Percentiles rank a stretch among this genome's conserved stretches.
Evolutionary conservation across 2,888 invertebrate species (phyloP).

Genomic region (Lithosia quadra): DNA sequence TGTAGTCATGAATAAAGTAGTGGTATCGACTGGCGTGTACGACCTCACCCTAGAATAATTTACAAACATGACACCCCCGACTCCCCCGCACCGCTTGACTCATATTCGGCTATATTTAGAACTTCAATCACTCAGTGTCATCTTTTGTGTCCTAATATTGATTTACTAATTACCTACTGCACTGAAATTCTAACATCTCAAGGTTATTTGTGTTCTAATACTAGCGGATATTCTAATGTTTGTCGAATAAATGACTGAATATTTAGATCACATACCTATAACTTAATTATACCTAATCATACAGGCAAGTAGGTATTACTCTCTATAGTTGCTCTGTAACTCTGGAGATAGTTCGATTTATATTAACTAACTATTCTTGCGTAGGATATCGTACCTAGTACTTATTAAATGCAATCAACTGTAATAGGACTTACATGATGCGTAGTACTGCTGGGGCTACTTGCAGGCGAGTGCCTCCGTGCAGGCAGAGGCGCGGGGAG

Average conservation of each 20-base stretch:
- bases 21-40: constrained; percentile 77
- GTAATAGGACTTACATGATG: constrained; percentile 87
- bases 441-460: constrained; percentile 93
- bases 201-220: neutral
- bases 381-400: constrained; percentile 21
- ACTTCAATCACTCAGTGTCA: constrained; percentile 51
- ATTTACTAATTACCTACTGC: constrained; percentile 43
- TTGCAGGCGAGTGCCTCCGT: constrained; percentile 89
- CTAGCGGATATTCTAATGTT: neutral
- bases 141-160: constrained; percentile 50
- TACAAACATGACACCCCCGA: constrained; percentile 70
- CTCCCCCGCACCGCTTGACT: constrained; percentile 37
- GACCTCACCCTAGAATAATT: constrained; percentile 80
- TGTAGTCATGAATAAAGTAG: constrained; percentile 83
- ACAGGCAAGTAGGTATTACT: neutral
- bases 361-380: constrained; percentile 12
- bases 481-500: constrained; percentile 82
- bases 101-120: constrained; percentile 71
- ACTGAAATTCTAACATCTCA: constrained; percentile 29
- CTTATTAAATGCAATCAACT: constrained; percentile 30
- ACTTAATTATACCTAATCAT: too few species aligned
- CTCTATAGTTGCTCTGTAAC: neutral
- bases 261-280: neutral
- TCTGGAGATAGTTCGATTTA: neutral
- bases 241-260: neutral